Evolutionary conservation across 2,797 vertebrate species (phyloP).

Genomic region (Emys orbicularis): DNA sequence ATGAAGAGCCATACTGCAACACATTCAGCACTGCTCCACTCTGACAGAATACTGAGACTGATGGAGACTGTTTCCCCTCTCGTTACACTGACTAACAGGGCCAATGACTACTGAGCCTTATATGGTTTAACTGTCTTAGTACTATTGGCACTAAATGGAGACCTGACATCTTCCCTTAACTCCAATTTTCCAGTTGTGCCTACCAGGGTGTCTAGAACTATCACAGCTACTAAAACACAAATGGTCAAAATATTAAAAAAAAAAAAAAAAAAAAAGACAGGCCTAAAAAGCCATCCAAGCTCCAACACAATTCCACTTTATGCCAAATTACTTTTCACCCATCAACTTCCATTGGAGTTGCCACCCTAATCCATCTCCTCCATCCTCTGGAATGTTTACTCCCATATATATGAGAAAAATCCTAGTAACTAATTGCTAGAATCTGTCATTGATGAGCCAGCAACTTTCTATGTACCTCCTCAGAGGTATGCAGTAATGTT

Average conservation of each 20-base stretch:
- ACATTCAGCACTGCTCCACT: not conserved
- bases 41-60: not conserved
- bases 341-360: not conserved
- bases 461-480: not conserved
- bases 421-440: not conserved
- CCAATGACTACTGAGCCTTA: not conserved
- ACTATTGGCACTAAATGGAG: fast-evolving
- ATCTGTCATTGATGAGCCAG: not conserved
- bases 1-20: not conserved
- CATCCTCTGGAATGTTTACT: not conserved
- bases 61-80: not conserved
- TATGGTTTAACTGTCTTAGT: not conserved
- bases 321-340: not conserved
- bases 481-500: not conserved
- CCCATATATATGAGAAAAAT: not conserved
- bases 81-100: not conserved
- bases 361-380: not conserved
- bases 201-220: not conserved
- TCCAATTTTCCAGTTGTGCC: fast-evolving
- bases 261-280: not conserved
- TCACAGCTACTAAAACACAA: not conserved
- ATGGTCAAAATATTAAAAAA: not conserved
- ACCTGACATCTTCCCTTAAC: fast-evolving
- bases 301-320: not conserved
- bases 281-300: not conserved